These are phyloP conservation scores for Notiomystis cincta DNA, from an alignment of 2,113 vertebrate genomes.

Conservation along the genomic window DNA sequence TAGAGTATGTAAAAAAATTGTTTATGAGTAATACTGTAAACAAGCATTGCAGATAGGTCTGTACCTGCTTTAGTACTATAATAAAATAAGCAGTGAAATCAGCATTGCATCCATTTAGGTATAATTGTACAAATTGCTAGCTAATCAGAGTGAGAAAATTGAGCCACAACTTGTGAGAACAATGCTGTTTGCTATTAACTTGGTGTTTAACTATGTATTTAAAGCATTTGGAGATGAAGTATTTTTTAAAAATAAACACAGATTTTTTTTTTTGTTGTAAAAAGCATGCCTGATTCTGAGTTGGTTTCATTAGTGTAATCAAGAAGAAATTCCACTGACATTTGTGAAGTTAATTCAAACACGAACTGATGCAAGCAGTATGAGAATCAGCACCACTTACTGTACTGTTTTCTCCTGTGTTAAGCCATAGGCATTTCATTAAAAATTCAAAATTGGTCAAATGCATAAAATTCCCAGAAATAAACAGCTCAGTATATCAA, in stretches of 20 bases:
- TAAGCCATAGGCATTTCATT: slow-evolving; percentile 30
- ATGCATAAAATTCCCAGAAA: slow-evolving; percentile 33
- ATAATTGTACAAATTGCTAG: slow-evolving; percentile 69
- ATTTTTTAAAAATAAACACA: not conserved
- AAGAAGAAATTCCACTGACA: not conserved
- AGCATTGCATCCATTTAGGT: slow-evolving; percentile 59
- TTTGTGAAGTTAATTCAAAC: not conserved
- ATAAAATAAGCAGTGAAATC: slow-evolving; percentile 66
- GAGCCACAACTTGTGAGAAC: slow-evolving; percentile 26
- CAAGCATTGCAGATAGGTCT: slow-evolving; percentile 23
- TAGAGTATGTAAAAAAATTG: slow-evolving; percentile 50
- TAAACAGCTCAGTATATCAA: slow-evolving; percentile 42
- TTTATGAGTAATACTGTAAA: slow-evolving; percentile 69
- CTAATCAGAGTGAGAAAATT: slow-evolving; percentile 65
- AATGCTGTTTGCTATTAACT: slow-evolving; percentile 45
- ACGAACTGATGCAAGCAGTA: not conserved
- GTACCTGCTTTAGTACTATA: slow-evolving; percentile 55
- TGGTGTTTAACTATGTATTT: slow-evolving; percentile 22
- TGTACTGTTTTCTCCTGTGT: slow-evolving; percentile 10
- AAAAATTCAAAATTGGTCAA: slow-evolving; percentile 60
- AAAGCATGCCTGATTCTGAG: not conserved
- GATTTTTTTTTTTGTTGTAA: not conserved
- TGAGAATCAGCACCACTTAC: not conserved
- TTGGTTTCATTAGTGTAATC: not conserved
- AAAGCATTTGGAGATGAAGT: slow-evolving; percentile 13